Base-by-base conservation (phyloP, 2,113 vertebrate genomes). In the Calidris pygmaea region DNA sequence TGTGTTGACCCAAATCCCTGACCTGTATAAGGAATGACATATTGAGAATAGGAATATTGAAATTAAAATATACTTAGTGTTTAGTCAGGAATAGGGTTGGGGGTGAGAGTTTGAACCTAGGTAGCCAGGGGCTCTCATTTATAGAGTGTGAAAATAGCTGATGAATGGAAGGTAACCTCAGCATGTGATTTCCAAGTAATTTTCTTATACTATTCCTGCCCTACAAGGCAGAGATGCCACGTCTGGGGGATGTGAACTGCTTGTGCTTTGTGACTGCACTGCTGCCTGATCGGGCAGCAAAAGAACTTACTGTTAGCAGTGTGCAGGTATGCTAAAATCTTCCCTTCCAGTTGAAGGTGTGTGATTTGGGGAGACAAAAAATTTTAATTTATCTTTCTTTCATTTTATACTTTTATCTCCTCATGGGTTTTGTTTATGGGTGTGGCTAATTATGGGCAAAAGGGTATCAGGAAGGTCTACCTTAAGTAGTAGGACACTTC, bases 151-250 rank as follows among this genome's bases (percentile, higher is more conserved):
- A 34, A 62, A 72, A 56, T 32, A 75, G 53, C 35, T 85, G 56
- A 74, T 82, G 73, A 35, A 39, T 34, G 45, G 52, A 30, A 39
- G 67, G 50, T 41, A n/a, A 41, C 60, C 32, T 14, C 19, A 19
- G 45, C 2, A 0, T 52, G 47, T 12, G 11, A 34, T 34, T 81
- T 50, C 34, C 34, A 53, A 52, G 50, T 30, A 30, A 7, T 48
- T 60, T 79, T 43, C 27, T 68, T 82, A 6, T 4, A 4, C 37
- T 60, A 2, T 29, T 74, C 12, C 80, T 92, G 71, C 27, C 58
- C 48, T 65, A 9, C 1, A 1, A 56, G 93, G 19, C 34, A 55
- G 53, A 72, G n/a, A 17, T 47, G 14, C 34, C 0, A 0, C 3
- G 2, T n/a, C 1, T 74, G 11, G 10, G 24, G 7, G 3, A 29